Percentiles rank a stretch among this genome's conserved stretches.
Conservation (phyloP, 2,113 vertebrate species). For the Saccopteryx leptura region DNA sequence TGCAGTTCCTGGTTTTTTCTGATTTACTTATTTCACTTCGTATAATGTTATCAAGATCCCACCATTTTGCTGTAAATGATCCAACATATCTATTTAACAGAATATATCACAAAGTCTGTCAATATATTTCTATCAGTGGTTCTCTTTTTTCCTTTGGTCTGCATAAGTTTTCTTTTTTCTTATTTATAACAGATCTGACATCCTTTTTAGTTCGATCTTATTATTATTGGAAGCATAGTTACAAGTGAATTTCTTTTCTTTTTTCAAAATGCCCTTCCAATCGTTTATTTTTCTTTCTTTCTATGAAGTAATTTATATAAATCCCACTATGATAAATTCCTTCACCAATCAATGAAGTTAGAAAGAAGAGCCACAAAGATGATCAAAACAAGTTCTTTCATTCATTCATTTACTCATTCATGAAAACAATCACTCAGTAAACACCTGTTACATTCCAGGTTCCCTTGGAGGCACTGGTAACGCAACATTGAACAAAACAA, state of each 20-base stretch:
- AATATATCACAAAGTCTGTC: not conserved
- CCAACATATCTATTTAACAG: not conserved
- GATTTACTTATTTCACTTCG: too few relatives aligned
- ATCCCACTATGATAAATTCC: not conserved
- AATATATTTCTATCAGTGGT: not conserved
- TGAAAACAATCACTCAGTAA: not conserved
- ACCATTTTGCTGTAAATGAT: too few relatives aligned
- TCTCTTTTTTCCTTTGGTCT: not conserved
- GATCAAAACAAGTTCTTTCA: not conserved
- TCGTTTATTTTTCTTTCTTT: not conserved
- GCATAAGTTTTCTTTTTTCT: not conserved
- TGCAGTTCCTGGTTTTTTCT: too few relatives aligned
- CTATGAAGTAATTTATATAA: not conserved
- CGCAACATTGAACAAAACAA: not conserved
- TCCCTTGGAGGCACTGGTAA: not conserved
- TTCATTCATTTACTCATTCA: not conserved
- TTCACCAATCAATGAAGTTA: not conserved
- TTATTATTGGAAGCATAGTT: not conserved
- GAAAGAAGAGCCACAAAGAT: not conserved
- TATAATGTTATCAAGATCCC: too few relatives aligned
- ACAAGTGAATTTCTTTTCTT: not conserved
- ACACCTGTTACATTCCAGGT: not conserved
- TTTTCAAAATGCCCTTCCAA: not conserved
- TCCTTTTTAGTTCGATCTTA: not conserved
- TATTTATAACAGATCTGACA: not conserved